Evolutionary conservation across 2,113 vertebrate species (phyloP), one percentile per base, ranked within the genome.

Genomic region (Erythrocebus patas): DNA sequence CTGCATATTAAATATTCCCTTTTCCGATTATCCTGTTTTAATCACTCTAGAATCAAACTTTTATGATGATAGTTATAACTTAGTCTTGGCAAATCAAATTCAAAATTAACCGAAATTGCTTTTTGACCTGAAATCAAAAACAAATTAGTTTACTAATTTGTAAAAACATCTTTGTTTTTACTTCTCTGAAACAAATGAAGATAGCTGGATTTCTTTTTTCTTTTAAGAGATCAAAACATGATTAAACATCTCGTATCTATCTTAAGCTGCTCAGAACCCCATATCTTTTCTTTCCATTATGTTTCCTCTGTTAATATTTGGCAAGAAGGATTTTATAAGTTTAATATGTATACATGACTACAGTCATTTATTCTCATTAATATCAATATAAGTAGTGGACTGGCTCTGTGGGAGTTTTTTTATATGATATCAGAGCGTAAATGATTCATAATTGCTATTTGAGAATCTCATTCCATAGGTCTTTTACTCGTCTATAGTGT

Each of bases 381-480:
- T 82, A 6, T 61, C 30, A 55, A 38, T 88, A 13, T 73, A 92
- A 89, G n/a, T 94, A 91, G 81, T 59, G 38, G 59, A 43, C n/a
- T n/a, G 27, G 72, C 96, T 91, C 25, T 61, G 90, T 93, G 43
- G n/a, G 59, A 38, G 20, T 40, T 88, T 92, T 92, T 50, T 96
- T n/a, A 17, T 88, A 35, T 90, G 64, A 23, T 79, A 94, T 43
- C 52, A 92, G 55, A 64, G 30, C 14, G 64, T 88, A 87, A 48
- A 35, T 52, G 48, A 32, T 23, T 91, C 59, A 22, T 87, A 45
- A 20, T 76, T 50, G 70, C 64, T 82, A 82, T 38, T 72, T 95
- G 81, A 91, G 89, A 95, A 82, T 59, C 16, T 52, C 40, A 20
- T 89, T 30, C 18, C 76, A 52, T 38, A 78, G 43, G 12, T 18